These are phyloP conservation scores for Chrosomus eos DNA, from an alignment of 2,797 vertebrate genomes.

Conservation along the genomic window DNA sequence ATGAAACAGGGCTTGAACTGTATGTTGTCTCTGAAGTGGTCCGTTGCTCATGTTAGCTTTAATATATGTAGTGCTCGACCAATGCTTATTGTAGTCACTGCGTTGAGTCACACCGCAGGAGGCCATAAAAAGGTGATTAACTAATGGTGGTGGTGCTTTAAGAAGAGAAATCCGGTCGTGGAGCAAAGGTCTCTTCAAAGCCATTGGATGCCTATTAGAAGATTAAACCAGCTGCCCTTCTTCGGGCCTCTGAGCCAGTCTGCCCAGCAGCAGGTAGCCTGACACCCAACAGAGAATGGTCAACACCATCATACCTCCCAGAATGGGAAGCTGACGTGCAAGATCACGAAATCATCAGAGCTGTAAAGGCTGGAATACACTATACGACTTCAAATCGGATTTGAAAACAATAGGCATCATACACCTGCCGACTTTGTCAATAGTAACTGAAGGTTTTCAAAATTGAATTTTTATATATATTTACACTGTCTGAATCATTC, in stretches of 20 bases:
- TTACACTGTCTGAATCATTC: no score
- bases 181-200: constrained; percentile 79
- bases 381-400: background rate
- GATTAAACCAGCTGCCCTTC: constrained; percentile 86
- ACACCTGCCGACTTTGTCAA: background rate
- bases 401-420: background rate
- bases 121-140: constrained; percentile 86
- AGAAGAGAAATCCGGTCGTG: constrained; percentile 80
- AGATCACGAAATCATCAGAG: background rate
- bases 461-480: no score
- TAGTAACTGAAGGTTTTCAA: background rate
- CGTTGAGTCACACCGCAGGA: constrained; percentile 77
- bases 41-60: constrained; percentile 70
- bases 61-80: constrained; percentile 70
- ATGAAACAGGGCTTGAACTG: constrained; percentile 71
- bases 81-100: constrained; percentile 64
- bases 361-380: background rate
- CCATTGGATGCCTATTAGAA: constrained; percentile 81
- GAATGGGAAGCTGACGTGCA: background rate
- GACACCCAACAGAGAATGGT: constrained; percentile 11
- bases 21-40: constrained; percentile 66
- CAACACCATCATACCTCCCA: background rate
- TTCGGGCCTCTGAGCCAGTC: constrained; percentile 47
- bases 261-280: constrained; percentile 36
- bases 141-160: constrained; percentile 88